A percentile compares a stretch with the other conserved stretches of the same genome.
phyloP scores from a whole-genome alignment of 2,797 vertebrate genomes.

The Hydrocynus forskahlii region DNA sequence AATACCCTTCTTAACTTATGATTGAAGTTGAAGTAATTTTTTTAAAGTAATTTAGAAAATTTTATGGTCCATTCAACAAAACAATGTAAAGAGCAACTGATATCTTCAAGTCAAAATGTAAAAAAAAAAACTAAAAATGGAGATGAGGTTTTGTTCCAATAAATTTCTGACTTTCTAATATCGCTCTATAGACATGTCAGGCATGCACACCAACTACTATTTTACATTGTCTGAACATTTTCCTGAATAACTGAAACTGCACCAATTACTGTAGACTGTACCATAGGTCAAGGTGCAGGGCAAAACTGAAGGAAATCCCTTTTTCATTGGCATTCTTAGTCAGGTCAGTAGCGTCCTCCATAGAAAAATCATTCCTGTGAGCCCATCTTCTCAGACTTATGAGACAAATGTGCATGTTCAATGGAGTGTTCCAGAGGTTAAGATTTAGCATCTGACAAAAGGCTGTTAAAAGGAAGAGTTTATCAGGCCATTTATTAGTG shows the following conservation, averaged over 20 bases:
- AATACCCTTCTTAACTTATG: too few species aligned
- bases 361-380: constrained; percentile 37
- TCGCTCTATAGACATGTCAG: too few species aligned
- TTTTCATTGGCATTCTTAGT: constrained; percentile 54
- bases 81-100: too few species aligned
- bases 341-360: constrained; percentile 52
- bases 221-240: too few species aligned
- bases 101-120: too few species aligned
- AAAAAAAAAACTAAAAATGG: too few species aligned
- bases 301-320: constrained; percentile 66
- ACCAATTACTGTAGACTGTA: not conserved
- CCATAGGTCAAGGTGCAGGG: constrained; percentile 17
- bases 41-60: too few species aligned
- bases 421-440: constrained; percentile 44
- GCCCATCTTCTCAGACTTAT: constrained; percentile 27
- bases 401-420: constrained; percentile 32
- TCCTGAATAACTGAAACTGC: too few species aligned
- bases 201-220: too few species aligned
- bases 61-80: too few species aligned
- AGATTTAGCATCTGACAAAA: constrained; percentile 61
- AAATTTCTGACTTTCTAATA: not conserved
- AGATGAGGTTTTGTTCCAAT: too few species aligned
- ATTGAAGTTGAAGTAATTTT: too few species aligned
- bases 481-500: constrained; percentile 64
- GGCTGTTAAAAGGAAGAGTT: constrained; percentile 64